Percentiles rank a stretch among this genome's conserved stretches.
Evolutionary conservation across 37 sponge, comb jelly and placozoan species (phyloP).

Genomic region (Bolinopsis microptera): DNA sequence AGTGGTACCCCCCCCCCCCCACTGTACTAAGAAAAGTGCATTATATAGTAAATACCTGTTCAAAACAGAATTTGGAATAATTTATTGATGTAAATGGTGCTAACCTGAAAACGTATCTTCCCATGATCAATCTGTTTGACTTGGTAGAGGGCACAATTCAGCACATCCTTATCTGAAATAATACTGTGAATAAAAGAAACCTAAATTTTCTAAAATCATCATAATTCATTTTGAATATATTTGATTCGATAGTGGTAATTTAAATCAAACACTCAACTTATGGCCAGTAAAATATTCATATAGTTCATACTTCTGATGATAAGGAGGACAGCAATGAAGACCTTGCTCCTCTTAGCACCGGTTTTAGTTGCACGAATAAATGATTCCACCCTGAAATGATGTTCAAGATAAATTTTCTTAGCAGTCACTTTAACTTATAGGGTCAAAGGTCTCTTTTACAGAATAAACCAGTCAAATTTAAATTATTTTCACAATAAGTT

Average conservation of each 20-base stretch:
- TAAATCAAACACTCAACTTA: not conserved
- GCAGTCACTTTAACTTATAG: not conserved
- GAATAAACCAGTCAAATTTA: no score
- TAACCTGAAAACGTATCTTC: slow-evolving; percentile 37
- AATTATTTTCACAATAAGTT: no score
- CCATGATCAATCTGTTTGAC: slow-evolving; percentile 7
- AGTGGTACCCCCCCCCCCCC: no score
- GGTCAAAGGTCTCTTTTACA: no score
- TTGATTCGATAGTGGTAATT: not conserved
- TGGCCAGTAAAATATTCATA: not conserved
- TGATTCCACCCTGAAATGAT: slow-evolving; percentile 39
- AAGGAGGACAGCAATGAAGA: slow-evolving; percentile 27
- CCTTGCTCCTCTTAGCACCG: slow-evolving; percentile 7
- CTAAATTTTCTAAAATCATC: no score
- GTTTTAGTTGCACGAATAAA: slow-evolving; percentile 36
- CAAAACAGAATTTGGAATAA: no score
- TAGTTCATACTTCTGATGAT: not conserved
- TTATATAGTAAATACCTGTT: no score
- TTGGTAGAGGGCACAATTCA: slow-evolving; percentile 36
- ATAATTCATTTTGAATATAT: no score
- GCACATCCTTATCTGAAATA: slow-evolving; percentile 47
- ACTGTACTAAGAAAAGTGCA: no score
- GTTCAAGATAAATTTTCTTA: not conserved
- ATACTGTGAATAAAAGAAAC: no score
- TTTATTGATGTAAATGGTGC: no score